Percentiles rank a stretch among this genome's conserved stretches.
phyloP scores from a whole-genome alignment of 1,140 invertebrate genomes.

The Apis cerana region DNA sequence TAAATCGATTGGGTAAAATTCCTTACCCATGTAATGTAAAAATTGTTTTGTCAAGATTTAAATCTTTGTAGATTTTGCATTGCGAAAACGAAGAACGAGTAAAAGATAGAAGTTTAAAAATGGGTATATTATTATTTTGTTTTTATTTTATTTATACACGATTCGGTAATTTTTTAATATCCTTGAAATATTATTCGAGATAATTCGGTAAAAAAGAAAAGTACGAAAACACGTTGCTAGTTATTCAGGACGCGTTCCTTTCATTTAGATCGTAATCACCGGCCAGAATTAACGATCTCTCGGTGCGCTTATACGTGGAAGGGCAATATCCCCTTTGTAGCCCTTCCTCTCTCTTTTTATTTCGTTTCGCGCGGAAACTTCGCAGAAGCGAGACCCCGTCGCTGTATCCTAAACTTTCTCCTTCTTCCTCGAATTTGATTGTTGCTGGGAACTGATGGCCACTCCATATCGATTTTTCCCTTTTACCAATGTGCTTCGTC shows the following conservation, averaged over 20 bases:
- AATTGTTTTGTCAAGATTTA: too few species aligned
- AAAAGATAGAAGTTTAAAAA: too few species aligned
- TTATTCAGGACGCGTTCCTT: constrained; percentile 41
- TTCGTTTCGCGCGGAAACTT: constrained; percentile 52
- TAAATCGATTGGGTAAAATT: too few species aligned
- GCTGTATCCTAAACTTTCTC: constrained; percentile 60
- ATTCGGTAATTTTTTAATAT: too few species aligned
- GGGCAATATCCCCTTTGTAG: constrained; percentile 55
- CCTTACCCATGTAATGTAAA: too few species aligned
- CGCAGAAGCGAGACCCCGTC: constrained; percentile 23
- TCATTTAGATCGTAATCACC: constrained; percentile 52
- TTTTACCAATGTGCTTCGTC: constrained; percentile 3
- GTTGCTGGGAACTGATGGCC: constrained; percentile 65
- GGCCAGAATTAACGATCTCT: constrained; percentile 55
- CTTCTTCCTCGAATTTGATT: constrained; percentile 71
- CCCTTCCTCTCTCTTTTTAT: constrained; percentile 49
- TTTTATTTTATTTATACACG: too few species aligned
- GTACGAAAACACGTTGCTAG: constrained; percentile 16
- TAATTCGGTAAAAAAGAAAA: constrained; percentile 2
- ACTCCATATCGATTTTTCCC: constrained; percentile 58
- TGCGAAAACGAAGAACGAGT: too few species aligned
- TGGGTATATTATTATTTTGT: too few species aligned
- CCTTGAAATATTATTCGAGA: not conserved
- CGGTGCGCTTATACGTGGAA: constrained; percentile 48
- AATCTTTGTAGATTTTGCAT: too few species aligned